Evolutionary conservation across 2,888 invertebrate genomes (phyloP), one percentile per base, ranked within the genome.

Genomic region (Chesias legatella): DNA sequence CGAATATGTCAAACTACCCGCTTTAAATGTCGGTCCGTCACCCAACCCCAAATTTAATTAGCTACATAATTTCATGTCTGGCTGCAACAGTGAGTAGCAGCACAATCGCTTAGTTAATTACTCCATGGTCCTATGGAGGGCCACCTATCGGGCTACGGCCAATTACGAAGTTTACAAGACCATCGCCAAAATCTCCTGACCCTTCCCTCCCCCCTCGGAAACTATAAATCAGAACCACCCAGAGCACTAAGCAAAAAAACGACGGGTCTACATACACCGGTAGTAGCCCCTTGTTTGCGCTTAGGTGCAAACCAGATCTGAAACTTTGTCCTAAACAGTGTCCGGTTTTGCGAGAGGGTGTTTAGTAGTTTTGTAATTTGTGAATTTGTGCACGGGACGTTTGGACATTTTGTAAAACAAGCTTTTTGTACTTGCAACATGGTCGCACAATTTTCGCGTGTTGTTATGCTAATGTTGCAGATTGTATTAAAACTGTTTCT

Each of bases 91-190:
- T 7, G 22, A 42, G 31, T 37, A 33, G 29, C 9, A 54, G 52
- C 56, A 70, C 67, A 70, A 74, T 73, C 64, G 71, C 66, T 65
- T 66, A 67, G 78, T 81, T 82, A 84, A 84, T 83, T 80, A 83
- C 73, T 53, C 56, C 61, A n/a, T 22, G 41, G 64, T 65, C 64
- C 48, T 45, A 58, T 65, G 60, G 13, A 69, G 68, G 73, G 63
- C 68, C 70, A 68, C 68, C 66, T 73, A 77, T 79, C 60, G 63
- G 72, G 79, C 69, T 73, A 77, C 72, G 73, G 73, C 81, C 83
- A 85, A 84, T 84, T 85, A 85, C 80, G 84, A 84, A 84, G 77
- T 85, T 85, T 76, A 69, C 63, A 59, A 57, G 58, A 53, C 57
- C 41, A 56, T 41, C 45, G 56, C 81, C 75, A 75, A 34, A 56